These are phyloP conservation scores for Microtus pennsylvanicus DNA, from an alignment of 2,113 vertebrate genomes.

Conservation along the genomic window DNA sequence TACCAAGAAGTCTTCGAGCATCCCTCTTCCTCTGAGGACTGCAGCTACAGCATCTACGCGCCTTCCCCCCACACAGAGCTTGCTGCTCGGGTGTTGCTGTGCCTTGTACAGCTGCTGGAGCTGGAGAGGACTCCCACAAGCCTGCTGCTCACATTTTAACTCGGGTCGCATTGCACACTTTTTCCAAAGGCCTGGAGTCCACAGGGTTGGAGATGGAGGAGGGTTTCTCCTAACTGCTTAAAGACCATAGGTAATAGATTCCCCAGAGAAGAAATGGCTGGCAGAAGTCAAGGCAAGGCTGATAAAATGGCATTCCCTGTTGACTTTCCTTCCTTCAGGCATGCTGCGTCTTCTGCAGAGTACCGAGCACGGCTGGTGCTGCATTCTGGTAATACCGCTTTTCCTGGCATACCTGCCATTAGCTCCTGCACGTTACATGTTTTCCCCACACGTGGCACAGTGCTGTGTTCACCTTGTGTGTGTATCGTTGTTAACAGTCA, in stretches of 20 bases:
- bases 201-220: fast-evolving
- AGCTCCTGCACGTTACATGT: background rate
- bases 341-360: fast-evolving
- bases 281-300: background rate
- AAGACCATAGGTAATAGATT: background rate
- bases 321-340: background rate
- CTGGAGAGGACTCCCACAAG: background rate
- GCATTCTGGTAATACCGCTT: background rate
- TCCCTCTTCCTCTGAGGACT: too few relatives aligned
- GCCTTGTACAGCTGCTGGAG: background rate
- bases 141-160: background rate
- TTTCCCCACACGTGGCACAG: background rate
- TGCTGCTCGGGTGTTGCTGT: fast-evolving
- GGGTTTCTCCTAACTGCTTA: background rate
- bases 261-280: background rate
- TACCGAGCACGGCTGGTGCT: too few relatives aligned
- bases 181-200: background rate
- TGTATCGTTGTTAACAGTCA: background rate
- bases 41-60: background rate
- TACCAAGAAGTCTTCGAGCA: too few relatives aligned
- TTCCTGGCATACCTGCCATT: background rate
- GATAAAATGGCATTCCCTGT: background rate
- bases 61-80: background rate
- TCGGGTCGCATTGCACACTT: fast-evolving
- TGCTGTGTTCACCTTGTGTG: background rate